Conservation (phyloP, 2,888 invertebrate species). For the Nematopogon swammerdamellus region DNA sequence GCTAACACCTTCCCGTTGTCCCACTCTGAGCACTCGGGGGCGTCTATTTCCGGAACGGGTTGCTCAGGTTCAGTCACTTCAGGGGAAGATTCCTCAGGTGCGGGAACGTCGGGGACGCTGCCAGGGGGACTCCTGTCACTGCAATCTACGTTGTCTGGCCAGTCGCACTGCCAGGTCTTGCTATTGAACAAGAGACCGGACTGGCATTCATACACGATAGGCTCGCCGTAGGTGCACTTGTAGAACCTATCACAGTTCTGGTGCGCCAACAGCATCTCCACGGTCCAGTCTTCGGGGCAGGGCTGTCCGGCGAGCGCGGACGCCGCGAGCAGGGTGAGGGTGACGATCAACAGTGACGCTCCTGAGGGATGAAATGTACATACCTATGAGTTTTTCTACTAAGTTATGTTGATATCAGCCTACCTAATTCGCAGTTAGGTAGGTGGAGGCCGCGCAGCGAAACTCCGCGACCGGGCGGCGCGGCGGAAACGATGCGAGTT, state of each 20-base stretch:
- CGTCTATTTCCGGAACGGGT: conserved; percentile 1
- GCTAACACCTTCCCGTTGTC: too few species aligned
- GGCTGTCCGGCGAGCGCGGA: conserved; percentile 13
- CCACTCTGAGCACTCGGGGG: too few species aligned
- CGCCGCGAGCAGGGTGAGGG: too few species aligned
- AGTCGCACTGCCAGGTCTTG: conserved; percentile 56
- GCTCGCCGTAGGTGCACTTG: conserved; percentile 63
- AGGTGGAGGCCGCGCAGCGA: too few species aligned
- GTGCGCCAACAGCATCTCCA: conserved; percentile 51
- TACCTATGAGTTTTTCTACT: too few species aligned
- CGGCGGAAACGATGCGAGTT: too few species aligned
- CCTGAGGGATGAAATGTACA: too few species aligned
- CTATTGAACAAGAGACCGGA: conserved; percentile 54
- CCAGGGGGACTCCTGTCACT: too few species aligned
- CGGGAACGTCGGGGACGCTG: conserved; percentile 9
- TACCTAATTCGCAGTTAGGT: too few species aligned
- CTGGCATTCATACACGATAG: conserved; percentile 56
- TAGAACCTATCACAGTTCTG: conserved; percentile 61
- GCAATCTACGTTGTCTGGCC: conserved; percentile 60
- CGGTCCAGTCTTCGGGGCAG: conserved; percentile 31
- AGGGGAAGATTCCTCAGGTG: not conserved
- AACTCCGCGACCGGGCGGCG: too few species aligned
- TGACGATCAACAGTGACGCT: too few species aligned
- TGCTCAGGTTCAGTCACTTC: not conserved
- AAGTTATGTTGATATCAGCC: too few species aligned